Conservation (phyloP, 2,113 vertebrate genomes). For the Gadus chalcogrammus region DNA sequence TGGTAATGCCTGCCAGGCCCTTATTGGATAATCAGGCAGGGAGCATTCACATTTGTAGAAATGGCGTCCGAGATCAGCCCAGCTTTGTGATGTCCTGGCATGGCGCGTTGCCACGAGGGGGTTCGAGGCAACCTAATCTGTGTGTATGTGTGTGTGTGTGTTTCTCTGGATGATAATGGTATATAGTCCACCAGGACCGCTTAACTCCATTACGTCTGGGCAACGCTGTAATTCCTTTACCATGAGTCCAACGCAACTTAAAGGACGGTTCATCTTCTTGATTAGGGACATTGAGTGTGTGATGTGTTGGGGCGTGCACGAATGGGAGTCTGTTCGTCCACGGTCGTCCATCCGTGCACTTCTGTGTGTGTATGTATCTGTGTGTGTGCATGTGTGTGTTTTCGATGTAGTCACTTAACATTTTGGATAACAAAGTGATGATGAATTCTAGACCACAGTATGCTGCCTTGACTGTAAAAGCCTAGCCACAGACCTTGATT, state of each 20-base stretch:
- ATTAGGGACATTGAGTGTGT: neutral
- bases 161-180: constrained; percentile 24
- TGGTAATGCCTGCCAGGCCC: constrained; percentile 40
- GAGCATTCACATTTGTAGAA: constrained; percentile 20
- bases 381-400: neutral
- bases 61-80: constrained; percentile 26
- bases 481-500: constrained; percentile 24
- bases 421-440: neutral
- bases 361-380: neutral
- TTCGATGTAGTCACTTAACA: neutral
- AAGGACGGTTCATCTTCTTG: constrained; percentile 10
- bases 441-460: constrained; percentile 2
- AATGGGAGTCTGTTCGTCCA: too few species aligned
- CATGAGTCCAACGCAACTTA: neutral
- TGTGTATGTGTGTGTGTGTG: constrained; percentile 4
- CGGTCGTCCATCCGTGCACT: too few species aligned
- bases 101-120: neutral
- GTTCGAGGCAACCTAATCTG: constrained; percentile 13
- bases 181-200: constrained; percentile 7
- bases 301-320: neutral
- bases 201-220: constrained; percentile 15
- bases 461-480: constrained; percentile 2
- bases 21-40: constrained; percentile 37
- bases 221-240: constrained; percentile 17
- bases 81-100: constrained; percentile 32